Evolutionary conservation across 2,113 vertebrate species (phyloP), one percentile per base, ranked within the genome.

Genomic region (Trichechus manatus): DNA sequence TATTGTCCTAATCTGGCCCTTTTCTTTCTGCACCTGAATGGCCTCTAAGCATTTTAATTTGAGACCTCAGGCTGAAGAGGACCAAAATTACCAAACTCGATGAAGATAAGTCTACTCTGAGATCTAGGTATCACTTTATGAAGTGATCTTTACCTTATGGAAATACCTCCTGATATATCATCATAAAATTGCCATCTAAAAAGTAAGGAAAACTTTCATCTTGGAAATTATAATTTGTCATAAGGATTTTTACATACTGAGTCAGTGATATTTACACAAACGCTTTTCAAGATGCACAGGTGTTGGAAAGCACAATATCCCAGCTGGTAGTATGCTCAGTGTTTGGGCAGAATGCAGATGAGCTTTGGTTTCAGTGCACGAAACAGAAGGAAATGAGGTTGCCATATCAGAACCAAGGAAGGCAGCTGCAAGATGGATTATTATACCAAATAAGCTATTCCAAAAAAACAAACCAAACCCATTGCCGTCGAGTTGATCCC

Each of bases 51-150:
- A 50, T 66, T 82, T 68, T 59, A 2, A 33, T 59, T 74, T 39
- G 19, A 94, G 39, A 90, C 27, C 14, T 42, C 75, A 87, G 66
- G 11, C 8, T 64, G 39, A 86, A 78, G 9, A 79, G 3, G 11
- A 96, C 50, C 23, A 85, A 84, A 93, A 87, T 87, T 47, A 91
- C 75, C 47, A 29, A 11, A 56, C 17, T n/a, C 61, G 20, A 77
- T 77, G 56, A 87, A 86, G 5, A n/a, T 66, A 31, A 50, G 5
- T 63, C 42, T 84, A 27, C 17, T 88, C 9, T 50, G 25, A 6
- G 75, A 75, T 19, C 10, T 36, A 59, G 19, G 29, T 9, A 66
- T 91, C 66, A 83, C 9, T 42, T 87, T 23, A 61, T 29, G 9
- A 87, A 81, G 5, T 11, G 75, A 50, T 82, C 36, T n/a, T 77